These are phyloP conservation scores for Salvelinus sp. DNA, from an alignment of 2,113 vertebrate species.

Conservation along the genomic window DNA sequence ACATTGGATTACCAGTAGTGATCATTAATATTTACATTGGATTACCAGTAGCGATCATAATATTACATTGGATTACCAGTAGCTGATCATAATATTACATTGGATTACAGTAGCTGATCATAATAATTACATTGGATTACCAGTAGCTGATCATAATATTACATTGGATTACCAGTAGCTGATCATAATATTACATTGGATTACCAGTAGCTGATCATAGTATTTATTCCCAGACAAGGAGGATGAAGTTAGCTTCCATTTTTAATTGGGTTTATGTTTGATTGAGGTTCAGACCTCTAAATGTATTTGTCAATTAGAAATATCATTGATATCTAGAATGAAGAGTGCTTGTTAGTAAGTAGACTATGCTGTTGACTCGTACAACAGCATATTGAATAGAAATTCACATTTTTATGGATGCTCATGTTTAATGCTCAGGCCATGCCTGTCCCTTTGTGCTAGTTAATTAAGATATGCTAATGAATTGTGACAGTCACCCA, in stretches of 20 bases:
- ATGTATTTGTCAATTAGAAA: neutral
- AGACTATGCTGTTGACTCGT: neutral
- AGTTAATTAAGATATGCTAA: neutral
- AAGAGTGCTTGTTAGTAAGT: neutral
- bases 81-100: too few species aligned
- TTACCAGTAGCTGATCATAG: neutral
- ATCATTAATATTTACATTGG: too few species aligned
- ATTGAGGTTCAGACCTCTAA: neutral
- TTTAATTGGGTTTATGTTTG: neutral
- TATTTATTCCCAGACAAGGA: too few species aligned
- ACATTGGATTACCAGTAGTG: too few species aligned
- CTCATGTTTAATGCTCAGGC: neutral
- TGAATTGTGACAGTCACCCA: neutral
- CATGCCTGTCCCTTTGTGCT: neutral
- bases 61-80: too few species aligned
- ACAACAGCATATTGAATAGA: neutral
- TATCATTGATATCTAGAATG: neutral
- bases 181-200: too few species aligned
- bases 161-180: too few species aligned
- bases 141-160: too few species aligned
- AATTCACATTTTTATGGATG: neutral
- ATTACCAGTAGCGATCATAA: too few species aligned
- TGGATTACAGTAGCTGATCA: too few species aligned
- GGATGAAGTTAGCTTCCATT: too few species aligned
- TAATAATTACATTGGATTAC: too few species aligned